Base-by-base conservation (phyloP, 2,113 vertebrate species). In the Redunca redunca region DNA sequence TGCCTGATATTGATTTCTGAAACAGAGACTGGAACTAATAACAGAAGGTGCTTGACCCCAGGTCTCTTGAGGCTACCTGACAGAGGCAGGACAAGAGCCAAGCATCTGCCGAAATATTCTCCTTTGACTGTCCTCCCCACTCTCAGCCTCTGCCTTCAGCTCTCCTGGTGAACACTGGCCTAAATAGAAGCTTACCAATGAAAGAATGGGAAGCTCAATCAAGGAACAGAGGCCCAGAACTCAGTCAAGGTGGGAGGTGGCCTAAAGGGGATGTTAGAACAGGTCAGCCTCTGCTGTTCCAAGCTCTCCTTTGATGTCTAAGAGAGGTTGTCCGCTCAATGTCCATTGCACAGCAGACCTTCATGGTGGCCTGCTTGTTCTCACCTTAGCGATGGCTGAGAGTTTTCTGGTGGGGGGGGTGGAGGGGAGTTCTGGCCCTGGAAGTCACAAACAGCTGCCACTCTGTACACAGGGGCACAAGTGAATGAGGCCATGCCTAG, bases 21-120 rank as follows among this genome's bases (percentile, higher is more conserved):
- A 93, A 88, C 64, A 90, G 60, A 94, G 50, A 67, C 33, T 50
- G 60, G 48, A 90, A 94, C 88, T 89, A 94, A 98, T 89, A 88
- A 92, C 82, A 95, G 90, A 85, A 83, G 91, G 95, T 97, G 52
- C 84, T 87, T 94, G 88, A 71, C 50, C 48, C 33, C 33, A 6
- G 21, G 55, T 97, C 77, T 97, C 91, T 21, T 21, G 55, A 89
- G 92, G 88, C 94, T 90, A 26, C n/a, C 17, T 12, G 23, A 57
- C 82, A 97, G 95, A 97, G 77, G 36, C 6, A 92, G 81, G 62
- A 60, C 26, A 82, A 46, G 77, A 33, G 87, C 48, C 87, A 62
- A 55, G 3, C 28, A 48, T 57, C 93, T 88, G 50, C 55, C 92
- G 86, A 55, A 89, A 50, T 10, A 53, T 6, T 57, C 25, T 89